Evolutionary conservation across 2,888 invertebrate species (phyloP).

Genomic region (Stenodera caucasica): DNA sequence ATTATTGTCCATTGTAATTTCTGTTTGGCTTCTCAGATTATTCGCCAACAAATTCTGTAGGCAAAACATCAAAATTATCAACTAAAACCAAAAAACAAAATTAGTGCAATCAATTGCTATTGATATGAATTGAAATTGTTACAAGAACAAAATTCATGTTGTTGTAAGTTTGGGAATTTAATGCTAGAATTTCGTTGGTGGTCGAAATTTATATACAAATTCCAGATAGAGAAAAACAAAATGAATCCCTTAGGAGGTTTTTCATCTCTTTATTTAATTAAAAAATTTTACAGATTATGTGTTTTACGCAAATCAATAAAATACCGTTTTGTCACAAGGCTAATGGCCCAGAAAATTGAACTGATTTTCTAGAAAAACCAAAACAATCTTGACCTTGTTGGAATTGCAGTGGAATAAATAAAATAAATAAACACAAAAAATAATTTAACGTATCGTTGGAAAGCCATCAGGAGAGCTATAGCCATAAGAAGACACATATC

Average conservation of each 20-base stretch:
- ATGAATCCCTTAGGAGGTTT: background rate
- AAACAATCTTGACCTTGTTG: background rate
- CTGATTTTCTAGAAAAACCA: no score
- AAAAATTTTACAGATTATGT: background rate
- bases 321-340: background rate
- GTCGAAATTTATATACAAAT: conserved; percentile 1
- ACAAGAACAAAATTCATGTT: background rate
- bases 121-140: background rate
- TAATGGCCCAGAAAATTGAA: no score
- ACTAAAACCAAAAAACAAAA: background rate
- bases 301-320: background rate
- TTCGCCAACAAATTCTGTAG: background rate
- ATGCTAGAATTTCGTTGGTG: background rate
- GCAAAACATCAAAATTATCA: background rate
- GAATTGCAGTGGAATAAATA: background rate
- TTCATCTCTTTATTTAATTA: background rate
- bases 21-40: background rate
- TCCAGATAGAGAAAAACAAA: background rate
- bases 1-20: background rate
- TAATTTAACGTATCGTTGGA: background rate
- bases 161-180: background rate
- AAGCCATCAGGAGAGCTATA: background rate
- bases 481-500: background rate
- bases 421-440: background rate
- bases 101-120: background rate